These are phyloP conservation scores for Tridacna gigas DNA, from an alignment of 2,888 invertebrate genomes.

Conservation along the genomic window DNA sequence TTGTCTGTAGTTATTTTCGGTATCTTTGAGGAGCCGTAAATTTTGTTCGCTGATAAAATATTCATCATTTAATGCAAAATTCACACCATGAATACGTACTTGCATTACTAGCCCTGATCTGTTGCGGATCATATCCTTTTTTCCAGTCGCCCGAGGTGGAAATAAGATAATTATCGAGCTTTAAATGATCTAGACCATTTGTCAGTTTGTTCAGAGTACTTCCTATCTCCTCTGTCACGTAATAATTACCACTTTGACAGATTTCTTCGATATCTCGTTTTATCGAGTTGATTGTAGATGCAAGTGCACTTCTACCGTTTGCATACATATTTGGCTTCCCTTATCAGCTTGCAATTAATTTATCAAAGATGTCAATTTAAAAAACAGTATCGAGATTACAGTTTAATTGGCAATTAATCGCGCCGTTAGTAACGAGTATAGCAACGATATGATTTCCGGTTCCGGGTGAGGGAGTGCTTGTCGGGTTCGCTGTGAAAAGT, in stretches of 20 bases:
- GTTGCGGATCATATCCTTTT: constrained; percentile 64
- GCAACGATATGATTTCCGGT: constrained; percentile 61
- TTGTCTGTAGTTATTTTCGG: no score
- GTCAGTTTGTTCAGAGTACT: constrained; percentile 77
- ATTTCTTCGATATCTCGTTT: constrained; percentile 73
- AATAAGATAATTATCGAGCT: constrained; percentile 79
- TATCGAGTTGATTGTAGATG: constrained; percentile 55
- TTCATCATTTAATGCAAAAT: no score
- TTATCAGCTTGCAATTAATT: constrained; percentile 3
- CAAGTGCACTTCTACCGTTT: constrained; percentile 52
- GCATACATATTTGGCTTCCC: constrained; percentile 44
- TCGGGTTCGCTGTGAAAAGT: not conserved
- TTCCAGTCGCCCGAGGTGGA: constrained; percentile 76
- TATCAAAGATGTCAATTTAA: constrained; percentile 15
- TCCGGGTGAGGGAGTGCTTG: constrained; percentile 43
- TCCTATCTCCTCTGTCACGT: constrained; percentile 82
- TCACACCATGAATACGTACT: constrained; percentile 34
- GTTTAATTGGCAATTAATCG: constrained; percentile 58
- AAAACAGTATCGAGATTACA: constrained; percentile 16
- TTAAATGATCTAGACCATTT: constrained; percentile 81
- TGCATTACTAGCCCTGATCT: constrained; percentile 51
- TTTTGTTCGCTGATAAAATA: no score
- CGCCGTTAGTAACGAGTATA: constrained; percentile 65
- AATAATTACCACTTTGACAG: constrained; percentile 78
- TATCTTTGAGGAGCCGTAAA: no score